These are phyloP conservation scores for Hydroisotoma schaefferi DNA, from an alignment of 2,888 invertebrate genomes.

Conservation along the genomic window DNA sequence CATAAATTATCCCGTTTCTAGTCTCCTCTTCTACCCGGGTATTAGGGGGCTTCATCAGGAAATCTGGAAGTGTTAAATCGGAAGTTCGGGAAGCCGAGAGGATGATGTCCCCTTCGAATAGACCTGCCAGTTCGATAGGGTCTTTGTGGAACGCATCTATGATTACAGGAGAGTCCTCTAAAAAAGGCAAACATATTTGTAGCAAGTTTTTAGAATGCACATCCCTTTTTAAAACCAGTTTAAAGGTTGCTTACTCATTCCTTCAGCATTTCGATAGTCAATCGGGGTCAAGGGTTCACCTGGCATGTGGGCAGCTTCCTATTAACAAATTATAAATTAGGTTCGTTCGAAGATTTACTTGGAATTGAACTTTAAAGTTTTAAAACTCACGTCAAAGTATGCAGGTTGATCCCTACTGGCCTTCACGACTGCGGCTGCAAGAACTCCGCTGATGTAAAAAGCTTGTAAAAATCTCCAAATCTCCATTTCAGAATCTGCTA, in stretches of 20 bases:
- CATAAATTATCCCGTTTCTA: slow-evolving; percentile 49
- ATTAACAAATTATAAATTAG: slow-evolving; percentile 1
- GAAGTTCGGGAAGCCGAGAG: slow-evolving; percentile 14
- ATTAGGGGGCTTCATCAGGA: too few relatives aligned
- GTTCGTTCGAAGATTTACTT: background rate
- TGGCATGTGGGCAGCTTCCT: slow-evolving; percentile 44
- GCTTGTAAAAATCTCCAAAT: slow-evolving; percentile 17
- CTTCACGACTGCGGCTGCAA: too few relatives aligned
- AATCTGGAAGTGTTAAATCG: background rate
- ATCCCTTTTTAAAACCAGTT: background rate
- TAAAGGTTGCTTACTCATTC: slow-evolving; percentile 19
- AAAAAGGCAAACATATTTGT: background rate
- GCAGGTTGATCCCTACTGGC: too few relatives aligned
- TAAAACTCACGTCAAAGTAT: slow-evolving; percentile 1
- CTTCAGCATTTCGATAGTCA: slow-evolving; percentile 50
- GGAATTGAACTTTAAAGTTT: too few relatives aligned
- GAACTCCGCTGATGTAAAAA: slow-evolving; percentile 7
- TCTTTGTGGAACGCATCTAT: slow-evolving; percentile 24
- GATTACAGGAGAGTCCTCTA: slow-evolving; percentile 31
- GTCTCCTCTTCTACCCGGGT: slow-evolving; percentile 14
- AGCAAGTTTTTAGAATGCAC: background rate
- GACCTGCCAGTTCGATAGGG: slow-evolving; percentile 46
- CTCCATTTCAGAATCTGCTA: slow-evolving; percentile 17
- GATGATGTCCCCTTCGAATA: slow-evolving; percentile 46
- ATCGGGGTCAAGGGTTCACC: slow-evolving; percentile 50